Percentiles rank a stretch among this genome's conserved stretches.
These are phyloP conservation scores for Australoheros facetus DNA, from an alignment of 2,797 vertebrate genomes.

Conservation along the genomic window DNA sequence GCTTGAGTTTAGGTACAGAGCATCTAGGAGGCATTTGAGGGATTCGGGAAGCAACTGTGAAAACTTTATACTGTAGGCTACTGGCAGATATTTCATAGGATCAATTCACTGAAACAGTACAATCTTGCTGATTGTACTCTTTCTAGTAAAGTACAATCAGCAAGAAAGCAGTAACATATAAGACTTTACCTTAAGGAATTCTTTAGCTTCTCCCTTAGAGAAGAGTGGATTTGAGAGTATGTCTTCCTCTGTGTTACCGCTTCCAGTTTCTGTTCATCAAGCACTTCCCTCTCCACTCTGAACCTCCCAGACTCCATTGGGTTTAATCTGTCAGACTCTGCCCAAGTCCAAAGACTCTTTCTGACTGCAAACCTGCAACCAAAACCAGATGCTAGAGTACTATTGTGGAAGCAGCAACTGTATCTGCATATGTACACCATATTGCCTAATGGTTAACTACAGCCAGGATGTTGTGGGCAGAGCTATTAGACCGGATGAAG, in stretches of 20 bases:
- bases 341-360: background rate
- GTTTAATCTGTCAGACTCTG: conserved; percentile 12
- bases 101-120: background rate
- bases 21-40: conserved; percentile 76
- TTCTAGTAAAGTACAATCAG: background rate
- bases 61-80: background rate
- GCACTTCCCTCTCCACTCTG: conserved; percentile 77
- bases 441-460: conserved; percentile 65
- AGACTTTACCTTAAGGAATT: conserved; percentile 75
- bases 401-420: conserved; percentile 2
- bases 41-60: background rate
- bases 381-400: background rate
- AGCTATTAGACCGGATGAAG: conserved; percentile 1
- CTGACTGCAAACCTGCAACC: background rate
- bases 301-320: conserved; percentile 75
- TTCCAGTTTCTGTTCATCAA: conserved; percentile 88
- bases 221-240: conserved; percentile 42
- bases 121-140: no score
- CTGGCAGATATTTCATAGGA: background rate
- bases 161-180: no score
- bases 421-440: conserved; percentile 39
- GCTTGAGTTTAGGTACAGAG: conserved; percentile 79
- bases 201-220: conserved; percentile 70
- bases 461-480: conserved; percentile 46
- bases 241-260: conserved; percentile 78